Conservation (phyloP, 2,888 invertebrate genomes). For the Cremastinae sp. region DNA sequence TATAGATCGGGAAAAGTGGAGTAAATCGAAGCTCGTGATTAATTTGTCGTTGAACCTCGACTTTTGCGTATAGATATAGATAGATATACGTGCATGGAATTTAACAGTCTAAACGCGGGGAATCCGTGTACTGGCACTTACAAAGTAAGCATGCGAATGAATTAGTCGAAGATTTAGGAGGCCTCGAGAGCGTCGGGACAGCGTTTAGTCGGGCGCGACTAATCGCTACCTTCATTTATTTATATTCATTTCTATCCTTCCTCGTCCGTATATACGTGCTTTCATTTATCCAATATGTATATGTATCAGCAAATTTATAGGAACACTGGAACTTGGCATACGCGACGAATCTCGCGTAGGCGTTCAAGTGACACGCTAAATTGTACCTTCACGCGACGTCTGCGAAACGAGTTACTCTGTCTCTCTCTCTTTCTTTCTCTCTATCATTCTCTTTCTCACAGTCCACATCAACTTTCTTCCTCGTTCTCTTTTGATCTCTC, state of each 20-base stretch:
- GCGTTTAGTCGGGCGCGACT: constrained; percentile 62
- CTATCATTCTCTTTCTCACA: constrained; percentile 31
- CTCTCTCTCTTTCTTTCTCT: constrained; percentile 30
- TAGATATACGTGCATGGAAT: too few species aligned
- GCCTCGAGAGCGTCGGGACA: neutral
- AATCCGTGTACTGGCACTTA: neutral
- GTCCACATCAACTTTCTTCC: too few species aligned
- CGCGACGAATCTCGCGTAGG: constrained; percentile 54
- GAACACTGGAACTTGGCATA: constrained; percentile 1
- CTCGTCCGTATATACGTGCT: constrained; percentile 52
- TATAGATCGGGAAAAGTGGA: too few species aligned
- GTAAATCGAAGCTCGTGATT: too few species aligned
- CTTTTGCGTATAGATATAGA: too few species aligned
- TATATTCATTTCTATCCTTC: constrained; percentile 52
- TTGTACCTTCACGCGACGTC: constrained; percentile 58
- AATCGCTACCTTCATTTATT: constrained; percentile 53
- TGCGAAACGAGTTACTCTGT: constrained; percentile 33
- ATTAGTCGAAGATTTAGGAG: too few species aligned
- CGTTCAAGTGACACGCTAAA: constrained; percentile 63
- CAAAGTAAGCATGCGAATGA: too few species aligned
- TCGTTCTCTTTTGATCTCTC: too few species aligned
- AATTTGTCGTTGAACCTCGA: too few species aligned
- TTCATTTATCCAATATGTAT: neutral
- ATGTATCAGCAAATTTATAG: neutral
- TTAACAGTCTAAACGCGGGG: neutral